Conservation (phyloP, 2,888 invertebrate genomes). For the Pachydiplax longipennis region DNA sequence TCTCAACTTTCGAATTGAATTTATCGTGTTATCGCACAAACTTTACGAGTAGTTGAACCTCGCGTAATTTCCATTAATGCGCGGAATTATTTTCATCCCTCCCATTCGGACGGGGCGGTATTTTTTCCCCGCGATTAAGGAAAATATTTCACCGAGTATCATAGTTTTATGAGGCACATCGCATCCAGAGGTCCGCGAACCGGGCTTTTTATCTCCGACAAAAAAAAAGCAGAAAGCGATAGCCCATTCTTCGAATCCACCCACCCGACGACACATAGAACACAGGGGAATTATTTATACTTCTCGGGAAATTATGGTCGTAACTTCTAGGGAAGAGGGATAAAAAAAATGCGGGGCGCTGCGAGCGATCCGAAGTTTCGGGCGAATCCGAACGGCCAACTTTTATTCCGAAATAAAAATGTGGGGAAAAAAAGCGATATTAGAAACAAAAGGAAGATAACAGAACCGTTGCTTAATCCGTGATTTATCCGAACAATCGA, state of each 20-base stretch:
- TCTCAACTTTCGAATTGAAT: background rate
- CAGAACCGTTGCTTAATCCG: background rate
- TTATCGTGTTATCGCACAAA: background rate
- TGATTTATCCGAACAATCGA: conserved; percentile 36
- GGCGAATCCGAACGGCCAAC: background rate
- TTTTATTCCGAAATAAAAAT: background rate
- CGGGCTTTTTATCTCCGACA: background rate
- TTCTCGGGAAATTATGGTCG: background rate
- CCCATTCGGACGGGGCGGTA: background rate
- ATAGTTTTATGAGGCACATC: background rate
- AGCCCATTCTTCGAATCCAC: background rate
- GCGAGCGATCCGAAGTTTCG: background rate
- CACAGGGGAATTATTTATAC: background rate
- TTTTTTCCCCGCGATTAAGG: conserved; percentile 5
- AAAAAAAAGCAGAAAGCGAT: background rate
- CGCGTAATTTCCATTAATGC: background rate
- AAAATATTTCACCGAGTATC: background rate
- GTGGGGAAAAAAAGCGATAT: background rate
- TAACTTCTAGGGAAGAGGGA: background rate
- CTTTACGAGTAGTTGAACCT: background rate
- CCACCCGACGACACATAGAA: background rate
- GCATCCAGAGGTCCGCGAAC: background rate
- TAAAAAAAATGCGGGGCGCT: background rate
- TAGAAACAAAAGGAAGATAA: background rate
- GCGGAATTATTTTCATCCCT: background rate